Evolutionary conservation across 1,140 invertebrate genomes (phyloP).

Genomic region (Pseudomyrmex pallidus): DNA sequence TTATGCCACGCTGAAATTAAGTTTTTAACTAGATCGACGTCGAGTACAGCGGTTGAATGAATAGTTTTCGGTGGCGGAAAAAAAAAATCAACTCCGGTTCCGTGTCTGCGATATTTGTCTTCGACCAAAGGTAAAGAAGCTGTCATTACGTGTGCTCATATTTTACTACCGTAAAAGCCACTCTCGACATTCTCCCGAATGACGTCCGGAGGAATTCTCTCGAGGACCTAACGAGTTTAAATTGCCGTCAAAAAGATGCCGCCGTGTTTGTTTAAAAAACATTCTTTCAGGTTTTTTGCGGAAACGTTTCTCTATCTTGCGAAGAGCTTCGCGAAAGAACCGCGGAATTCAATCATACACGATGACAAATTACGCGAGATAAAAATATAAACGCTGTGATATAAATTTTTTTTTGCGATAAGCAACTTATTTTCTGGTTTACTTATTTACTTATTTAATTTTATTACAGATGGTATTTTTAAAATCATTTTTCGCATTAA

Average conservation of each 20-base stretch:
- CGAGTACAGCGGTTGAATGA: not conserved
- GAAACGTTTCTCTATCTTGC: not conserved
- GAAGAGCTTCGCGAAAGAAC: constrained; percentile 6
- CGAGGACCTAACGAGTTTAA: constrained; percentile 12
- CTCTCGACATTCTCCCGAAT: constrained; percentile 25
- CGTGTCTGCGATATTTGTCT: constrained; percentile 30
- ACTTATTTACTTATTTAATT: too few species aligned
- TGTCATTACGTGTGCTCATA: constrained; percentile 38
- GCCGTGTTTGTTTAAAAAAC: constrained; percentile 42
- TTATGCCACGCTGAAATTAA: too few species aligned
- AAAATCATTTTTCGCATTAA: too few species aligned
- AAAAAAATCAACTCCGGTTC: not conserved
- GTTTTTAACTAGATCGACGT: too few species aligned
- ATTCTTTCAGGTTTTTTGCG: constrained; percentile 7
- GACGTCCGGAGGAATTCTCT: not conserved
- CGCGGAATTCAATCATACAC: too few species aligned
- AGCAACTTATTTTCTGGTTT: too few species aligned
- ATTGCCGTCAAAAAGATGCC: constrained; percentile 35
- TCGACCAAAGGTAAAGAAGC: constrained; percentile 9
- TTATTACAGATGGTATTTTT: too few species aligned
- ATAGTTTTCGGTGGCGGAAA: not conserved
- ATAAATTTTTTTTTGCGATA: too few species aligned
- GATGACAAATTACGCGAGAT: too few species aligned
- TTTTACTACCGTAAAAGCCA: constrained; percentile 38
- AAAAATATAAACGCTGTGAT: too few species aligned